Evolutionary conservation across 2,888 invertebrate species (phyloP).

Genomic region (Sinodicranocentrus sp.): DNA sequence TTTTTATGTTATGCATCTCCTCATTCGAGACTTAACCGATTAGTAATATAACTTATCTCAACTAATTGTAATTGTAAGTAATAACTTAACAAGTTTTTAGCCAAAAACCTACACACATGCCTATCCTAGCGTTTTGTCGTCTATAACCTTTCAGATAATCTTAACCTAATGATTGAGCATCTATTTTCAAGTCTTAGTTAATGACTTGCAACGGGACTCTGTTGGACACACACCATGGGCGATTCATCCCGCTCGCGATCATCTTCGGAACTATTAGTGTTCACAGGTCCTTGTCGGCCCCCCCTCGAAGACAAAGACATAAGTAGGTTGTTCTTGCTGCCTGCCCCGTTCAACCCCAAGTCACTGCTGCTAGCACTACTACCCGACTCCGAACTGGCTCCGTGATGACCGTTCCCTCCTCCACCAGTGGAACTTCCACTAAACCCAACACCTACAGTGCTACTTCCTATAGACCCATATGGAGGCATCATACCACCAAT

Average conservation of each 20-base stretch:
- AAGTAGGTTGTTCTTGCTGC: conserved; percentile 72
- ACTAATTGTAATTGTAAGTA: not conserved
- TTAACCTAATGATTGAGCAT: conserved; percentile 75
- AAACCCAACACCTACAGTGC: conserved; percentile 60
- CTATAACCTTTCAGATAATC: conserved; percentile 26
- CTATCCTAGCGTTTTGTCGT: conserved; percentile 14
- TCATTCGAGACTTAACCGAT: not conserved
- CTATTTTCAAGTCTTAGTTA: conserved; percentile 79
- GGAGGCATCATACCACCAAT: conserved; percentile 72
- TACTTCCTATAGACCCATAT: conserved; percentile 51
- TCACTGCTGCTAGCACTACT: conserved; percentile 76
- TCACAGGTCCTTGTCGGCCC: conserved; percentile 71
- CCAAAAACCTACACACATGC: not conserved
- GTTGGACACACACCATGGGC: conserved; percentile 93
- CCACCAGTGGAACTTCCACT: conserved; percentile 64
- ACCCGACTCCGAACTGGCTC: conserved; percentile 73
- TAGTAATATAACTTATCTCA: not conserved
- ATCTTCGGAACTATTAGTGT: conserved; percentile 74
- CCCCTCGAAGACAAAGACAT: conserved; percentile 75
- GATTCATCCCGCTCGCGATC: conserved; percentile 84
- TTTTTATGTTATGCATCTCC: no score
- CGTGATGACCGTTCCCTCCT: conserved; percentile 61
- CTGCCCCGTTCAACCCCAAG: conserved; percentile 70
- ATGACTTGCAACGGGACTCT: conserved; percentile 94
- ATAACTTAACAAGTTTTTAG: conserved; percentile 6